phyloP scores from a whole-genome alignment of 2,113 vertebrate genomes.

The Orthonyx spaldingii region DNA sequence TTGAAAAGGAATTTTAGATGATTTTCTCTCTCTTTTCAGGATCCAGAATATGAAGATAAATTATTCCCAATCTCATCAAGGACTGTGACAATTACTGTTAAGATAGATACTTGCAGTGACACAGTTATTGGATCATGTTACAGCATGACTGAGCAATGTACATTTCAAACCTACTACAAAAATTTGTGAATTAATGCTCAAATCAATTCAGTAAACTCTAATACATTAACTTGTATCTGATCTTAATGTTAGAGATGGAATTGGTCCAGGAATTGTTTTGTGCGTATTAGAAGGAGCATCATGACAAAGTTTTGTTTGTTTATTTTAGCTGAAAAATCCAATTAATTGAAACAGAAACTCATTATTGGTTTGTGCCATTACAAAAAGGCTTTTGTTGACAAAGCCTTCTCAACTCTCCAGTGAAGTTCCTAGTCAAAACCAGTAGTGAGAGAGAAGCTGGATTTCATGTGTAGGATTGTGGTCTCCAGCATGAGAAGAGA shows the following conservation, averaged over 20 bases:
- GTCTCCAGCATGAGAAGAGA: not conserved
- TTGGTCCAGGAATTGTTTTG: not conserved
- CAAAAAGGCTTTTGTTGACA: not conserved
- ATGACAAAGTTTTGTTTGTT: not conserved
- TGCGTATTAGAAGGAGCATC: not conserved
- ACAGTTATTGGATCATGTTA: constrained; percentile 38
- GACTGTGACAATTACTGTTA: constrained; percentile 39
- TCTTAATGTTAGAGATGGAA: not conserved
- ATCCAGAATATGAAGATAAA: not conserved
- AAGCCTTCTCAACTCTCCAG: not conserved
- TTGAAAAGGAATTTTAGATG: constrained; percentile 30
- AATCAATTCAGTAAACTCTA: constrained; percentile 50
- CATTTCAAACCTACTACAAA: constrained; percentile 42
- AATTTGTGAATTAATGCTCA: constrained; percentile 68
- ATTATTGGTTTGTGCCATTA: not conserved
- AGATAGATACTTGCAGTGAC: not conserved
- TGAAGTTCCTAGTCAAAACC: not conserved
- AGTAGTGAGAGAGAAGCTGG: not conserved
- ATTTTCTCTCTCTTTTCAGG: constrained; percentile 10
- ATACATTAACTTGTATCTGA: constrained; percentile 52
- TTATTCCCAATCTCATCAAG: constrained; percentile 23
- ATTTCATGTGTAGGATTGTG: not conserved
- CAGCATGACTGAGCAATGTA: not conserved
- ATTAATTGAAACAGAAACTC: not conserved
- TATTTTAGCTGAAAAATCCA: not conserved